A percentile compares a stretch with the other conserved stretches of the same genome.
Conservation (phyloP, 2,888 invertebrate genomes). For the Tachina grossa region DNA sequence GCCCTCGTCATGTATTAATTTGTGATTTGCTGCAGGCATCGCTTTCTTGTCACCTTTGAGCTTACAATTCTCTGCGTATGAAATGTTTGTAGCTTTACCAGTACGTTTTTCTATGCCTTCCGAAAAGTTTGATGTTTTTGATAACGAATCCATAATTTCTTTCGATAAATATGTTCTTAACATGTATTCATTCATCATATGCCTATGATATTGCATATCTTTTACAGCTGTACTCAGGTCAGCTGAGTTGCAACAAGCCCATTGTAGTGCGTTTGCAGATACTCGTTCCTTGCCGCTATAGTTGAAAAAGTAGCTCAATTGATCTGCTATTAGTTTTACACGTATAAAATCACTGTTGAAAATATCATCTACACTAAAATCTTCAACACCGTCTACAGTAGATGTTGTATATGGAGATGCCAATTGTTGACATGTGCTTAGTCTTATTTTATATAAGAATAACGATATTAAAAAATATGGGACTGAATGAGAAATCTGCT, state of each 20-base stretch:
- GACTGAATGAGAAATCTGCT: background rate
- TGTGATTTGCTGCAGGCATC: slow-evolving; percentile 36
- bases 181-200: slow-evolving; percentile 58
- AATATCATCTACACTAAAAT: slow-evolving; percentile 41
- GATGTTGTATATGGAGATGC: background rate
- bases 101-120: slow-evolving; percentile 43
- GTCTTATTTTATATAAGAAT: background rate
- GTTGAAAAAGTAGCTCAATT: slow-evolving; percentile 14
- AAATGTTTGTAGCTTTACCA: slow-evolving; percentile 41
- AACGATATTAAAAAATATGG: background rate
- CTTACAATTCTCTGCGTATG: background rate
- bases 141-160: slow-evolving; percentile 17
- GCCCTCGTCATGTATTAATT: slow-evolving; percentile 53
- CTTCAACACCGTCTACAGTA: slow-evolving; percentile 8
- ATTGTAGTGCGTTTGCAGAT: background rate
- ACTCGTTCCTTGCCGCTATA: background rate
- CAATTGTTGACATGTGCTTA: background rate
- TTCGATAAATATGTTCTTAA: slow-evolving; percentile 34
- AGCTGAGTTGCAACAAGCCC: background rate
- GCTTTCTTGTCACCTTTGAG: background rate
- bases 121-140: background rate
- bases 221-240: slow-evolving; percentile 40
- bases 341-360: slow-evolving; percentile 35
- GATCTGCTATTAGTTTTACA: slow-evolving; percentile 35
- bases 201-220: slow-evolving; percentile 52